Conservation (phyloP, 1,140 invertebrate genomes). For the Drosophila obscura region DNA sequence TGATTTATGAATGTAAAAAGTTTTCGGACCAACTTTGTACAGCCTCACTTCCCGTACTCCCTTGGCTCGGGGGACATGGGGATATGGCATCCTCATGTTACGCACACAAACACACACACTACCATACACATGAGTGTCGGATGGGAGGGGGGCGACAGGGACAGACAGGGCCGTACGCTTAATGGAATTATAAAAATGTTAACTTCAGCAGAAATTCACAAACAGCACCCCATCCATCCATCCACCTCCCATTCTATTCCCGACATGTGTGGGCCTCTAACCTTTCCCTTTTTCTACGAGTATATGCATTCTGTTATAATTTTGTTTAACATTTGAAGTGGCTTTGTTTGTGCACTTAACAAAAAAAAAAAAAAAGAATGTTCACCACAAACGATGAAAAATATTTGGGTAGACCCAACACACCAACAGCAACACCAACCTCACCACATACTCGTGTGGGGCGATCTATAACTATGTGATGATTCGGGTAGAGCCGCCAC, state of each 20-base stretch:
- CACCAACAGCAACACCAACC: neutral
- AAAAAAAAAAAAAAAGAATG: slow-evolving; percentile 2
- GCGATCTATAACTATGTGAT: too few relatives aligned
- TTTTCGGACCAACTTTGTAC: slow-evolving; percentile 75
- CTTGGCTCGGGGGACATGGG: slow-evolving; percentile 41
- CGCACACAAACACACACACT: slow-evolving; percentile 38
- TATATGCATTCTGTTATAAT: slow-evolving; percentile 66
- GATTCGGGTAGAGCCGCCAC: too few relatives aligned
- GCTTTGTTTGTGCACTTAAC: slow-evolving; percentile 54
- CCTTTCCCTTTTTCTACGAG: slow-evolving; percentile 39
- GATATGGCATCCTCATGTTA: slow-evolving; percentile 58
- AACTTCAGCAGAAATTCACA: slow-evolving; percentile 80
- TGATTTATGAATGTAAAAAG: slow-evolving; percentile 80
- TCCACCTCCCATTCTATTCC: slow-evolving; percentile 26
- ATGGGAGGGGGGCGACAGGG: too few relatives aligned
- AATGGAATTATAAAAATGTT: slow-evolving; percentile 82
- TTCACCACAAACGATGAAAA: slow-evolving; percentile 19
- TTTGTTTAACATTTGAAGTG: slow-evolving; percentile 81
- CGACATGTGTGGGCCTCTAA: slow-evolving; percentile 42
- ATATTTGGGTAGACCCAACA: slow-evolving; percentile 34
- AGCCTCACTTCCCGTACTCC: slow-evolving; percentile 39
- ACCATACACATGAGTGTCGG: slow-evolving; percentile 19
- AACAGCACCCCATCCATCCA: slow-evolving; percentile 60
- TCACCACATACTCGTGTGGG: too few relatives aligned
- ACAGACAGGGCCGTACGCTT: slow-evolving; percentile 51